Conservation (phyloP, 1,140 invertebrate species). For the Euwallacea fornicatus region DNA sequence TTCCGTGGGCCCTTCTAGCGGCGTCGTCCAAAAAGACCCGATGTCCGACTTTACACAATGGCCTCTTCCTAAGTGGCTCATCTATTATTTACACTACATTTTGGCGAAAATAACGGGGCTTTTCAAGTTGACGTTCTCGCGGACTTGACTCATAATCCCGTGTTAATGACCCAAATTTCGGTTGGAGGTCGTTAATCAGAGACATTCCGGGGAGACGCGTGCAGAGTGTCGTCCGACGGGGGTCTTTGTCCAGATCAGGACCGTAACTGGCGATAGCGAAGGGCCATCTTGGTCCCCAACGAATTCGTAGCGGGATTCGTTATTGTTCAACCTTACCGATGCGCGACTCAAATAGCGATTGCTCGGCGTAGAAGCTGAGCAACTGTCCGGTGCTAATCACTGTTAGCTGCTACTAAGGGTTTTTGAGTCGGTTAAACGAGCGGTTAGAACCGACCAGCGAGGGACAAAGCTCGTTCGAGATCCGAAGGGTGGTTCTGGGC, state of each 20-base stretch:
- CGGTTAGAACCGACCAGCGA: too few relatives aligned
- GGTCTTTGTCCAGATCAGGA: neutral
- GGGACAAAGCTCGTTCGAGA: too few relatives aligned
- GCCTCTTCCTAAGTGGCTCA: neutral
- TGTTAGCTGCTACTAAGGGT: too few relatives aligned
- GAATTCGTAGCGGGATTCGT: neutral
- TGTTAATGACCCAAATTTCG: conserved; percentile 19
- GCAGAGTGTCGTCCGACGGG: neutral
- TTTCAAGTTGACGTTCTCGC: conserved; percentile 8
- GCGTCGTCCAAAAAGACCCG: too few relatives aligned
- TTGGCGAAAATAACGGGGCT: conserved; percentile 11
- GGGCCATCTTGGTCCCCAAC: neutral
- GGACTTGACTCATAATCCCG: conserved; percentile 7
- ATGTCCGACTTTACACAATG: neutral
- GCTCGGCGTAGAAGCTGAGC: too few relatives aligned
- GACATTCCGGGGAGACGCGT: neutral
- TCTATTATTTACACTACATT: conserved; percentile 13
- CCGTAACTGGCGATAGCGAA: neutral
- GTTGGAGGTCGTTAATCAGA: neutral
- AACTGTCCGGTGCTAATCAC: too few relatives aligned
- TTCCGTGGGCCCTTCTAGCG: too few relatives aligned
- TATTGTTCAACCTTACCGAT: neutral
- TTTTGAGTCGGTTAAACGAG: too few relatives aligned
- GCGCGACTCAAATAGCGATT: neutral
- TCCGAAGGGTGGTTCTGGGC: too few relatives aligned